These are phyloP conservation scores for Lacerta agilis DNA, from an alignment of 2,797 vertebrate species.

Conservation along the genomic window DNA sequence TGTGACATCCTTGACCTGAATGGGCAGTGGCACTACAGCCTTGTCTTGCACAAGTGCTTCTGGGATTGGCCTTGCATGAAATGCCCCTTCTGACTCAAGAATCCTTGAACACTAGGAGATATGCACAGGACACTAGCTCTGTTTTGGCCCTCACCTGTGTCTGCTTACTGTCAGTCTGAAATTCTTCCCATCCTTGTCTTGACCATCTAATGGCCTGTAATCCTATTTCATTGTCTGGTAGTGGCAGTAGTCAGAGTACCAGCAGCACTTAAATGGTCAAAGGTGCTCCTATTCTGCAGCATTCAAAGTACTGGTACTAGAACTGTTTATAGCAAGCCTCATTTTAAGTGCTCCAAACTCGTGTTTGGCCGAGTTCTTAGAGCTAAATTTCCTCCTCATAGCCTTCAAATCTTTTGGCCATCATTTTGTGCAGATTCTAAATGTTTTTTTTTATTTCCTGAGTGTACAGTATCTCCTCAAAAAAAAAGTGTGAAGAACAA, in stretches of 20 bases:
- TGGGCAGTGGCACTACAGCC: no score
- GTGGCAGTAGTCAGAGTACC: background rate
- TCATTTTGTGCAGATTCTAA: constrained; percentile 32
- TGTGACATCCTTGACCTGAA: no score
- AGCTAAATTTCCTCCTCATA: constrained; percentile 35
- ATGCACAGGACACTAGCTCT: background rate
- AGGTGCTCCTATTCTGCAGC: background rate
- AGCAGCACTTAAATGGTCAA: background rate
- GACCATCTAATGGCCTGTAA: background rate
- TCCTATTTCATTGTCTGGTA: background rate
- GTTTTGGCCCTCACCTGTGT: background rate
- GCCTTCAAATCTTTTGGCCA: constrained; percentile 38
- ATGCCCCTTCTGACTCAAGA: no score
- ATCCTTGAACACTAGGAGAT: background rate
- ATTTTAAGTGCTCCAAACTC: background rate
- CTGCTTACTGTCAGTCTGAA: background rate
- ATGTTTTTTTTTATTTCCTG: constrained; percentile 32
- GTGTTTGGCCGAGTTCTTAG: background rate
- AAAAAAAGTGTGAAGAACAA: constrained; percentile 50
- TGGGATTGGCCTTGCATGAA: no score
- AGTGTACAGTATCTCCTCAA: constrained; percentile 49
- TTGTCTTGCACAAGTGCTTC: no score
- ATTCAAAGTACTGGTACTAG: background rate
- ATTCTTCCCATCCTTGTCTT: background rate
- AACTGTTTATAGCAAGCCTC: background rate